Conservation (phyloP, 2,797 vertebrate genomes). For the Naso thynnoides region DNA sequence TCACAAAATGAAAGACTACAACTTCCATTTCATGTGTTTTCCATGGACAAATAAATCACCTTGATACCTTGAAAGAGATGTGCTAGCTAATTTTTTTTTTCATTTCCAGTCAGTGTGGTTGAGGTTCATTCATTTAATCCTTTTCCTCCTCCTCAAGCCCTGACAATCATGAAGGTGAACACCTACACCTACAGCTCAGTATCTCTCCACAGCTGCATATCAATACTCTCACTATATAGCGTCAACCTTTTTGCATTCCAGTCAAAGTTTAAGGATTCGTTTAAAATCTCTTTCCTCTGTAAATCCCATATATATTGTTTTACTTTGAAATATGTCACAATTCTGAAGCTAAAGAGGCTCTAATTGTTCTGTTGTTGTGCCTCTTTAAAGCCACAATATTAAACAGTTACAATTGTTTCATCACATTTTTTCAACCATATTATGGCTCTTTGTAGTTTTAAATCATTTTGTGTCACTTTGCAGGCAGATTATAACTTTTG, state of each 20-base stretch:
- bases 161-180: too few relatives aligned
- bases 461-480: background rate
- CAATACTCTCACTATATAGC: too few relatives aligned
- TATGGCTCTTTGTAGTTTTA: background rate
- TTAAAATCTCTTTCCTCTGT: background rate
- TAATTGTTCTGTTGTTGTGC: background rate
- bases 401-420: background rate
- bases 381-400: background rate
- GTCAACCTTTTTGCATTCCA: background rate
- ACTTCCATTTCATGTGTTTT: too few relatives aligned
- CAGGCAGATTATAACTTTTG: background rate
- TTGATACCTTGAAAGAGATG: too few relatives aligned
- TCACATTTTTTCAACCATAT: background rate
- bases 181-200: too few relatives aligned
- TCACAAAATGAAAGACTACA: too few relatives aligned
- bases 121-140: too few relatives aligned
- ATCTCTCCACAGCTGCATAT: too few relatives aligned
- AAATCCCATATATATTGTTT: background rate
- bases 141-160: too few relatives aligned
- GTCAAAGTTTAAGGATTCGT: background rate
- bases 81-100: too few relatives aligned
- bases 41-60: too few relatives aligned
- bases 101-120: too few relatives aligned
- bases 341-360: background rate
- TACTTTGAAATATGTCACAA: background rate